A percentile compares a stretch with the other conserved stretches of the same genome.
Evolutionary conservation across 2,113 vertebrate species (phyloP).

Genomic region (Lagenorhynchus albirostris): DNA sequence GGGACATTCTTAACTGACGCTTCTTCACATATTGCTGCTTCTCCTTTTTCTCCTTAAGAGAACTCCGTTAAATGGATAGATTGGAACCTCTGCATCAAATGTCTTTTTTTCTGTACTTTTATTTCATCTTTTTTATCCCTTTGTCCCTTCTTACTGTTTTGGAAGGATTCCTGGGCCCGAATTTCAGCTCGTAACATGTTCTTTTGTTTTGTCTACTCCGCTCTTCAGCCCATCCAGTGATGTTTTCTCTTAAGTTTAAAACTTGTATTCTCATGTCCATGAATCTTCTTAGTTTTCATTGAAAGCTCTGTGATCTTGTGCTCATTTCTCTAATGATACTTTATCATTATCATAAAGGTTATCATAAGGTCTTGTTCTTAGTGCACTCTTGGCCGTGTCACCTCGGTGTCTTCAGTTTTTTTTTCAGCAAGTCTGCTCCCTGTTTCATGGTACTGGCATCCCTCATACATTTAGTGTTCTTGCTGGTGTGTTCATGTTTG

Average conservation of each 20-base stretch:
- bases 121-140: not conserved
- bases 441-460: not conserved
- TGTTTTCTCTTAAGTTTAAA: conserved; percentile 9
- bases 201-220: not conserved
- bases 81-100: not conserved
- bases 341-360: not conserved
- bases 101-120: not conserved
- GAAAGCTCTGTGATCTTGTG: not conserved
- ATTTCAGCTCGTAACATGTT: not conserved
- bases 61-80: not conserved
- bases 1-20: not conserved
- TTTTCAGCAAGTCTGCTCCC: not conserved
- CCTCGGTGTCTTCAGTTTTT: not conserved
- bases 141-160: not conserved
- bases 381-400: not conserved
- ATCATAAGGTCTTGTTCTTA: not conserved
- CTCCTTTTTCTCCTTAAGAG: not conserved
- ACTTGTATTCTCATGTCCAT: not conserved
- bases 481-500: not conserved
- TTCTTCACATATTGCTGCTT: not conserved
- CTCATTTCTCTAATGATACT: not conserved
- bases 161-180: not conserved
- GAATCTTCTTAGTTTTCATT: not conserved
- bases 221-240: not conserved
- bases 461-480: not conserved